Evolutionary conservation across 2,113 vertebrate genomes (phyloP), one percentile per base, ranked within the genome.

Genomic region (Lamprotornis superbus): DNA sequence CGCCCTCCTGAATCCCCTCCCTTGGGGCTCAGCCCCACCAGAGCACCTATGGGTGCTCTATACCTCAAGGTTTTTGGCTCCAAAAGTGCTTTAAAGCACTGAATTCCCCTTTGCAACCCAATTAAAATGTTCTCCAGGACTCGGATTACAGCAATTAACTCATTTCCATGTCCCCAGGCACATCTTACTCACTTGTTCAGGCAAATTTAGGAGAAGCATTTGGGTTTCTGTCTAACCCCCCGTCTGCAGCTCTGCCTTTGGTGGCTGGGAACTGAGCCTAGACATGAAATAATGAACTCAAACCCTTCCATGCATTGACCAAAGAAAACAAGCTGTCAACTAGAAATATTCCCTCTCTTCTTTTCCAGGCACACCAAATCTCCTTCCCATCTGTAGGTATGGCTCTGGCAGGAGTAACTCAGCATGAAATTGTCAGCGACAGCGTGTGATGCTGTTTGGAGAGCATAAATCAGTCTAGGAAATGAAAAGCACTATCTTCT

Each of bases 291-390:
- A 95, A 95, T 73, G 92, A 95, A 95, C 78, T 92, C 11, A 44
- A 96, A 89, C 33, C 92, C 87, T 83, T 86, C 84, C 2, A 11
- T 4, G 63, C 76, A 4, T 5, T 92, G 93, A 95, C 93, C 81
- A 97, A 96, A 92, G 86, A 60, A 96, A 96, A 94, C 94, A 95
- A 90, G 70, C 94, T 93, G 96, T 94, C 93, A 95, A 8, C 12
- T 4, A 53, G 92, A 92, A 93, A 93, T 82, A 96, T 73, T 18
- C 91, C 83, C 81, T 60, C 6, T 19, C 75, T 55, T 19, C 68
- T 88, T 74, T 40, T 22, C 1, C 15, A 59, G 73, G 76, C 87
- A 11, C 35, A 61, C 47, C 64, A 33, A 67, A 65, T 50, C 93
- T 93, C 90, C 89, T 64, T 92, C 90, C 94, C 92, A 75, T 90